phyloP scores from a whole-genome alignment of 2,797 vertebrate species.

The Cossypha caffra region DNA sequence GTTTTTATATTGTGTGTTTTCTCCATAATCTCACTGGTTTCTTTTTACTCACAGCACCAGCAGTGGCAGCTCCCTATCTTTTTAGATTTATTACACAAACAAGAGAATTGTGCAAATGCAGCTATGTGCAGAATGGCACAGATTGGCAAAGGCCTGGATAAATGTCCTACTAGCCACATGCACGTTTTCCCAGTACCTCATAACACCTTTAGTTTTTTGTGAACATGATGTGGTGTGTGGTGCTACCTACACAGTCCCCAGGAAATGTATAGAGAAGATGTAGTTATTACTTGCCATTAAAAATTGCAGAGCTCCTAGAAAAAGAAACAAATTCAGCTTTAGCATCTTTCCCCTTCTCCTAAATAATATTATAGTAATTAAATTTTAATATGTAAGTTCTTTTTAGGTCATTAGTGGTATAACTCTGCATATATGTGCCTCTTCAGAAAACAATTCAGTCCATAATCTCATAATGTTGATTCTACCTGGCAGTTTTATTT shows the following conservation, averaged over 20 bases:
- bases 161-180: not conserved
- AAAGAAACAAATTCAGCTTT: not conserved
- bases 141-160: not conserved
- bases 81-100: not conserved
- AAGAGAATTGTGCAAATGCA: not conserved
- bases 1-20: not conserved
- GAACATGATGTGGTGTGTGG: not conserved
- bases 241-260: not conserved
- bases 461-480: constrained; percentile 45
- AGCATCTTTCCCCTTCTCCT: not conserved
- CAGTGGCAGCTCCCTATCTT: not conserved
- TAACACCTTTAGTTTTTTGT: not conserved
- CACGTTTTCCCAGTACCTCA: accelerated
- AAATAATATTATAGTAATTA: constrained; percentile 16
- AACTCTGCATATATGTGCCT: constrained; percentile 1
- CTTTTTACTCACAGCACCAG: not conserved
- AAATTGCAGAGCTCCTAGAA: not conserved
- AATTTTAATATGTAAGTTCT: constrained; percentile 29
- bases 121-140: not conserved
- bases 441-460: constrained; percentile 1
- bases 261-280: not conserved
- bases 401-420: constrained; percentile 14
- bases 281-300: not conserved
- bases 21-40: not conserved
- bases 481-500: constrained; percentile 73